Evolutionary conservation across 1,140 invertebrate species (phyloP), one percentile per base, ranked within the genome.

Genomic region (Holotrichia oblita): DNA sequence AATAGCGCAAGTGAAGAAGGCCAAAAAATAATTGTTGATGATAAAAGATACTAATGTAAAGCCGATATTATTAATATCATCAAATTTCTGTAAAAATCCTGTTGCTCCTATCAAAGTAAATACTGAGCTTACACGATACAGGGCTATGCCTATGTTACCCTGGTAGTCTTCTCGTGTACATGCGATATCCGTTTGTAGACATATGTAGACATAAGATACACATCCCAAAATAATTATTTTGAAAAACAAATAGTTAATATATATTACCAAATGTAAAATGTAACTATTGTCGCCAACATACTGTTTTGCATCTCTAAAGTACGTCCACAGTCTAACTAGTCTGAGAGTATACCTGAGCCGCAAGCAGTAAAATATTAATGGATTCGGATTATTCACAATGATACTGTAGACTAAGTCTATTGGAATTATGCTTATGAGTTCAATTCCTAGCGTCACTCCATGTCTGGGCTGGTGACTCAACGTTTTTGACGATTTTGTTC

Each of bases 261-360:
- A 76, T 0, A 55, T 34, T 20, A 55, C 6, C 10, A 76, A 48
- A 14, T 76, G 75, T 48, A 76, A n/a, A 9, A 76, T 2, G 20
- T 55, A 76, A 14, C 41, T 48, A 22, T 76, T n/a, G 22, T 34
- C 44, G 0, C 75, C 75, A n/a, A 76, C 42, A 42, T 76, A 76
- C 17, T 76, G 9, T 24, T 27, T 76, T 8, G 41, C 22, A 10
- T 48, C 22, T 0, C 8, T 76, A n/a, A 48, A 20, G 20, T 55
- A 76, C 3, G 20, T 34, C 4, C 12, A 55, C 41, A 76, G 9
- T 59, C 75, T 14, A 55, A 44, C 10, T 17, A 76, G 20, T 48
- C 77, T 22, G 9, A 78, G 44, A 34, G 44, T 40, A 42, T 78
- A 78, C 22, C 77, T 72, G 12, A 78, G 27, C 17, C 77, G 20